phyloP scores from a whole-genome alignment of 2,797 vertebrate genomes.

The Petrocephalus sullivani region DNA sequence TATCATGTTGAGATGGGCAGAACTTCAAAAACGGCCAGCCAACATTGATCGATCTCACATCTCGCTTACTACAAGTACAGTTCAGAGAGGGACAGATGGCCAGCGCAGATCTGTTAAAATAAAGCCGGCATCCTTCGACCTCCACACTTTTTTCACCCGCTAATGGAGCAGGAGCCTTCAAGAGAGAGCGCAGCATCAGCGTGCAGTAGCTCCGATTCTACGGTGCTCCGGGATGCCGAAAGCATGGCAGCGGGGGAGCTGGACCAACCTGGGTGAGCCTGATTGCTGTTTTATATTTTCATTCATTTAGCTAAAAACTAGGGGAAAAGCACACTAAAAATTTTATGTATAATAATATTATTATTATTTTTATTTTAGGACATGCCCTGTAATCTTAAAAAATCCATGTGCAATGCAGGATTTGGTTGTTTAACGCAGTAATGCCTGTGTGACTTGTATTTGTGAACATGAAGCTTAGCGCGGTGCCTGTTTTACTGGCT shows the following conservation, averaged over 20 bases:
- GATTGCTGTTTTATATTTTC: neutral
- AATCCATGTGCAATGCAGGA: neutral
- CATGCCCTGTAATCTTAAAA: neutral
- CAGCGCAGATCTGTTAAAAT: conserved; percentile 32
- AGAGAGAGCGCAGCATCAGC: conserved; percentile 54
- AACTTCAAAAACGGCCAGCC: conserved; percentile 70
- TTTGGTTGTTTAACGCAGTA: neutral
- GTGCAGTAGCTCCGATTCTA: conserved; percentile 47
- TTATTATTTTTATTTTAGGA: neutral
- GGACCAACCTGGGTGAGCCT: neutral
- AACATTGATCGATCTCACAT: conserved; percentile 59
- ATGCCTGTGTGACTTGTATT: neutral
- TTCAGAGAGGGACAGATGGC: conserved; percentile 52
- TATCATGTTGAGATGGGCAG: conserved; percentile 71
- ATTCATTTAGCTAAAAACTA: neutral
- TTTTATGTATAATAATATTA: neutral
- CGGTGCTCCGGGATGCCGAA: conserved; percentile 48
- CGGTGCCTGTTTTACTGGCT: neutral
- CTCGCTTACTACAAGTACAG: conserved; percentile 57
- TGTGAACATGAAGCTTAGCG: neutral
- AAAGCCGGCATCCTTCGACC: conserved; percentile 22
- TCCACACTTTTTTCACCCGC: conserved; percentile 34
- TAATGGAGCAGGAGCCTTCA: conserved; percentile 51
- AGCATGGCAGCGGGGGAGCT: neutral
- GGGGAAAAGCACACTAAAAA: neutral